Evolutionary conservation across 2,797 vertebrate species (phyloP), one percentile per base, ranked within the genome.

Genomic region (Sebastes oblongus): DNA sequence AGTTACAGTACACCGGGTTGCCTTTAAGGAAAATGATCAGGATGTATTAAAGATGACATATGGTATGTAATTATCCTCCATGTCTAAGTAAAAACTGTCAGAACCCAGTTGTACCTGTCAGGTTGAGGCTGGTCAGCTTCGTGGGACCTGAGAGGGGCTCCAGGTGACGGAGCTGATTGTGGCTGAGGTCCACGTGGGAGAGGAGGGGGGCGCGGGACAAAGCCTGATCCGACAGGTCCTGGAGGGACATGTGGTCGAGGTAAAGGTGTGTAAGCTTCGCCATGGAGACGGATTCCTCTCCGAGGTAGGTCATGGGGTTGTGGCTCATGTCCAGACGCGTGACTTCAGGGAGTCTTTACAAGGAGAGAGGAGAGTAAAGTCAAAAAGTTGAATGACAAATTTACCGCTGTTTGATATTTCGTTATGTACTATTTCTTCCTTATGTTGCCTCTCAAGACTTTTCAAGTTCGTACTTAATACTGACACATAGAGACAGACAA

Each of bases 1-100:
- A 99, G 91, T 96, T 97, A 72, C 98, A 99, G 84, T 95, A 93
- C 79, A 98, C 81, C 0, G 96, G 96, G 89, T 98, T 99, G 3
- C 96, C 97, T 11, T 82, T 77, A 87, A 81, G 61, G 75, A 72
- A 56, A 52, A 75, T 59, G 3, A 60, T 72, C 22, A 34, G 4
- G 5, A 58, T 9, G 8, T 13, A 32, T 54, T 14, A 9, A 62
- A 55, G 5, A 52, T 12, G 12, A 52, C 7, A 20, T 3, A 3
- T 6, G 10, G 12, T 18, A 11, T 55, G 7, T 4, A 4, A n/a
- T 34, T 18, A 24, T 46, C 24, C 11, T 68, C 18, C 24, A 3
- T 56, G 14, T 52, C 11, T 50, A 24, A 39, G 22, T 67, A 9
- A 39, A 10, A 73, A 36, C 5, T 16, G 39, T 32, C 56, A 32